Percentiles rank a stretch among this genome's conserved stretches.
These are phyloP conservation scores for Ceramica pisi DNA, from an alignment of 2,888 invertebrate genomes.

Conservation along the genomic window DNA sequence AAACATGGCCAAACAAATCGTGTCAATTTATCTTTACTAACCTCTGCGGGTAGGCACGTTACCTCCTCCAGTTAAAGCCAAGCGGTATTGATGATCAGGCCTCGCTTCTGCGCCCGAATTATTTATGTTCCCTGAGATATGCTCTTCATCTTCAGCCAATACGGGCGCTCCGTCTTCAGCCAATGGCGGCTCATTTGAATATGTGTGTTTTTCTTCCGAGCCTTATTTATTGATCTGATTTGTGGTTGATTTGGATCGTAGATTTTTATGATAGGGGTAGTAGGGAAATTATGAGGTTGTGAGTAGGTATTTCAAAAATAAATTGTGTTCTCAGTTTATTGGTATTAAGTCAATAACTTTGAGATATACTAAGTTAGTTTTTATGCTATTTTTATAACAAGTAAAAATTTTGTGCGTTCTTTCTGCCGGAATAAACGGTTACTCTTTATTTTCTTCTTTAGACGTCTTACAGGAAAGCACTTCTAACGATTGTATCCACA, in stretches of 20 bases:
- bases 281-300: conserved; percentile 24
- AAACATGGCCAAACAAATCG: conserved; percentile 50
- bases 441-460: too few species aligned
- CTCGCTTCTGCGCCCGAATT: conserved; percentile 38
- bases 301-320: background rate
- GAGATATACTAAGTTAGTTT: background rate
- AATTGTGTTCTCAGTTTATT: background rate
- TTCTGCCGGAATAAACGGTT: too few species aligned
- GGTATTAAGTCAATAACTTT: background rate
- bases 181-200: conserved; percentile 61
- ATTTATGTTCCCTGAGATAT: conserved; percentile 54
- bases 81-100: conserved; percentile 56
- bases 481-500: background rate
- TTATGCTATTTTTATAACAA: too few species aligned
- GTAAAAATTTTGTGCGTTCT: too few species aligned
- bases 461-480: background rate
- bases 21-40: conserved; percentile 43
- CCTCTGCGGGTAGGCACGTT: background rate
- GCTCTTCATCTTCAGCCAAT: conserved; percentile 50
- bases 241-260: conserved; percentile 44
- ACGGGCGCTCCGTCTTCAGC: conserved; percentile 47
- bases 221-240: conserved; percentile 56
- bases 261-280: conserved; percentile 45
- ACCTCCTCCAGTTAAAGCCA: conserved; percentile 36
- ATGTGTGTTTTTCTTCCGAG: conserved; percentile 53